These are phyloP conservation scores for Hirtodrosophila confusa DNA, from an alignment of 2,888 invertebrate genomes.

Conservation along the genomic window DNA sequence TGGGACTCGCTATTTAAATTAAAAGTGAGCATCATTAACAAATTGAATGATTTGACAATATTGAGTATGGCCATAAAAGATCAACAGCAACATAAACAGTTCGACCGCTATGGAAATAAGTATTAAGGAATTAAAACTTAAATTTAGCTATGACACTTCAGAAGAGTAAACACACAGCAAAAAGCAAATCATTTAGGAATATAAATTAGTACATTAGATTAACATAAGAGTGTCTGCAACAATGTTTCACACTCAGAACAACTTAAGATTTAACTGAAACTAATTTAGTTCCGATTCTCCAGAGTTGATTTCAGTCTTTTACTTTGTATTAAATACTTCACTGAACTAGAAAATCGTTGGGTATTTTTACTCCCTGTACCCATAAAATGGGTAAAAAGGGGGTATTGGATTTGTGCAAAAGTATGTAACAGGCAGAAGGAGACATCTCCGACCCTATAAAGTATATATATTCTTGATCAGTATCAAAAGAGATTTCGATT, in stretches of 20 bases:
- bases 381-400: no score
- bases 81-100: conserved; percentile 25
- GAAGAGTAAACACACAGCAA: conserved; percentile 25
- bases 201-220: background rate
- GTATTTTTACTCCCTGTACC: no score
- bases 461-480: no score
- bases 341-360: background rate
- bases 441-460: no score
- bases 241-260: no score
- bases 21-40: conserved; percentile 48
- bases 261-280: no score
- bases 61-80: conserved; percentile 21
- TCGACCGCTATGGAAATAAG: conserved; percentile 25
- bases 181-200: background rate
- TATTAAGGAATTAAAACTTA: conserved; percentile 16
- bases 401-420: no score
- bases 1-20: conserved; percentile 33
- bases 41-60: conserved; percentile 47
- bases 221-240: no score
- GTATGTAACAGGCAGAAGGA: no score
- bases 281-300: no score
- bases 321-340: background rate
- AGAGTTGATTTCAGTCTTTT: no score
- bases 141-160: conserved; percentile 18
- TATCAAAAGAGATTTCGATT: no score